Evolutionary conservation across 2,888 invertebrate species (phyloP).

Genomic region (Chloromyia formosa): DNA sequence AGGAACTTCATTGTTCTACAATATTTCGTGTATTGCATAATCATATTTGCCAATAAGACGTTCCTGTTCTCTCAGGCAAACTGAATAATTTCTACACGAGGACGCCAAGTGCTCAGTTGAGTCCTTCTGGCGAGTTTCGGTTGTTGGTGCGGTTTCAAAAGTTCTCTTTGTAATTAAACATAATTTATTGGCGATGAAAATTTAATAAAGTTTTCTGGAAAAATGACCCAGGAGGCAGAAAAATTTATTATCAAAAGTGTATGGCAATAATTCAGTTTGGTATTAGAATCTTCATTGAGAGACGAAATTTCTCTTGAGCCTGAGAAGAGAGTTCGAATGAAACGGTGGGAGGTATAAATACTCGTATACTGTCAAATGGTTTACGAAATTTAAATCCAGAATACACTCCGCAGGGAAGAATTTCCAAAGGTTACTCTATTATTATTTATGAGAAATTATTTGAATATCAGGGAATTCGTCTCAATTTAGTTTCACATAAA

Average conservation of each 20-base stretch:
- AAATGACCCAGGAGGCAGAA: background rate
- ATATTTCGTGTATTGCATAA: constrained; percentile 12
- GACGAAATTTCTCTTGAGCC: background rate
- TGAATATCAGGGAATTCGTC: too few species aligned
- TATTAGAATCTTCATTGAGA: background rate
- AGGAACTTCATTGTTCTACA: background rate
- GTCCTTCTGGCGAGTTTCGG: background rate
- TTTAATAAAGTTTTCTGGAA: background rate
- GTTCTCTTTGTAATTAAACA: constrained; percentile 29
- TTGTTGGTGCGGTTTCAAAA: background rate
- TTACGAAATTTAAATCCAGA: too few species aligned
- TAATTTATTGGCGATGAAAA: constrained; percentile 34
- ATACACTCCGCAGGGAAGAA: too few species aligned
- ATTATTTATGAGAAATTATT: too few species aligned
- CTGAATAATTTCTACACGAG: background rate
- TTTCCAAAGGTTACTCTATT: too few species aligned
- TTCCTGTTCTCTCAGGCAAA: background rate
- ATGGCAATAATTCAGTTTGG: constrained; percentile 27
- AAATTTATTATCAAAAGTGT: background rate
- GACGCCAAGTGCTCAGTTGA: background rate
- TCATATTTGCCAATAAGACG: constrained; percentile 1
- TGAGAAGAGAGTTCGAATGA: too few species aligned
- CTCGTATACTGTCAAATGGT: too few species aligned
- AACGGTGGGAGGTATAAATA: too few species aligned
- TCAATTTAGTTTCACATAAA: too few species aligned